A percentile compares a stretch with the other conserved stretches of the same genome.
phyloP scores from a whole-genome alignment of 2,888 invertebrate genomes.

The Melieria picta region DNA sequence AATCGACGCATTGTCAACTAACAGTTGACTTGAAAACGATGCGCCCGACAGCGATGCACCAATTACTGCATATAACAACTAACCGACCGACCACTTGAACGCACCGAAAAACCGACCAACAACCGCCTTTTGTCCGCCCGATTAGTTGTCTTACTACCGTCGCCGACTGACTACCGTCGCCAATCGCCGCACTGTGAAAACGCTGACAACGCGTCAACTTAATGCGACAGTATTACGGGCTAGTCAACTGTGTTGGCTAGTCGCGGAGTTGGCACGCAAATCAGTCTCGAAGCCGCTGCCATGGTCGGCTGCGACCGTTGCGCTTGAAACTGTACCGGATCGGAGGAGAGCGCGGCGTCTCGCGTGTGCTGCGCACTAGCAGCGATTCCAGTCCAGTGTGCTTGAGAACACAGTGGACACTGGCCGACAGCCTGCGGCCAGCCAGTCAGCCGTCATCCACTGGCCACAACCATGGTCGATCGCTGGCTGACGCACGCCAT shows the following conservation, averaged over 20 bases:
- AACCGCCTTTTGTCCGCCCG: conserved; percentile 39
- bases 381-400: too few species aligned
- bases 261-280: too few species aligned
- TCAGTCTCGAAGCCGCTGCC: too few species aligned
- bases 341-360: too few species aligned
- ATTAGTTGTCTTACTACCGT: conserved; percentile 17
- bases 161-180: conserved; percentile 41
- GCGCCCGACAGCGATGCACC: not conserved
- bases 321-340: too few species aligned
- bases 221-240: not conserved
- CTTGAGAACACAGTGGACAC: not conserved
- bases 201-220: conserved; percentile 33
- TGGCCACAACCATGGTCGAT: not conserved
- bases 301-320: too few species aligned
- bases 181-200: conserved; percentile 40
- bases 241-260: too few species aligned
- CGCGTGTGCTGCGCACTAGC: too few species aligned
- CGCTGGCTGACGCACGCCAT: too few species aligned
- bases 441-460: not conserved
- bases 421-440: not conserved
- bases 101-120: not conserved
- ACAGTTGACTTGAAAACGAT: not conserved
- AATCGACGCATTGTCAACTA: not conserved
- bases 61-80: not conserved
- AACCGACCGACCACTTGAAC: not conserved